A percentile compares a stretch with the other conserved stretches of the same genome.
Conservation (phyloP, 1,140 invertebrate genomes). For the Apis cerana region DNA sequence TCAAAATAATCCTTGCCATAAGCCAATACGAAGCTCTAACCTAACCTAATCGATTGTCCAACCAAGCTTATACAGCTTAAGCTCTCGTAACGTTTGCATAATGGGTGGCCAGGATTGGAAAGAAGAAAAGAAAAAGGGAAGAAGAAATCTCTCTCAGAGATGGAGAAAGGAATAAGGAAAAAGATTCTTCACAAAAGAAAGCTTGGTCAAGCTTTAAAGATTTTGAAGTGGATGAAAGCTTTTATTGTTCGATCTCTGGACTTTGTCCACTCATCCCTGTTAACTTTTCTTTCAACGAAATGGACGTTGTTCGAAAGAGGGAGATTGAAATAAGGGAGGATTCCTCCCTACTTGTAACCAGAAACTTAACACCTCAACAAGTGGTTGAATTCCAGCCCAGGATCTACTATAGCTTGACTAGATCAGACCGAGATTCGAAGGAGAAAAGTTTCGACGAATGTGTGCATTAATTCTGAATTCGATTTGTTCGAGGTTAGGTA, state of each 20-base stretch:
- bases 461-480: background rate
- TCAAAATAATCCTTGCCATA: no score
- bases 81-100: no score
- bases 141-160: background rate
- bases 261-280: background rate
- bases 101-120: no score
- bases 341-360: background rate
- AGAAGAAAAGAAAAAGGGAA: no score
- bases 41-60: no score
- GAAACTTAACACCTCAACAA: conserved; percentile 26
- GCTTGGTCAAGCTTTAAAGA: conserved; percentile 1
- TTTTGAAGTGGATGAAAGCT: background rate
- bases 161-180: background rate
- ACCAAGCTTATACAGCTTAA: no score
- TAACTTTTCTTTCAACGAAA: background rate
- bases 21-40: no score
- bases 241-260: background rate
- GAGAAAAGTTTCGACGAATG: no score
- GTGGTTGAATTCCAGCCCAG: conserved; percentile 8
- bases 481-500: background rate
- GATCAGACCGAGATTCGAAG: background rate
- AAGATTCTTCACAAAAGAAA: background rate
- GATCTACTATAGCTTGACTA: background rate
- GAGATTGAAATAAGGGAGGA: background rate
- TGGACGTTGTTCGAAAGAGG: background rate